A percentile compares a stretch with the other conserved stretches of the same genome.
phyloP scores from a whole-genome alignment of 1,140 invertebrate species.

The Atta colombica region DNA sequence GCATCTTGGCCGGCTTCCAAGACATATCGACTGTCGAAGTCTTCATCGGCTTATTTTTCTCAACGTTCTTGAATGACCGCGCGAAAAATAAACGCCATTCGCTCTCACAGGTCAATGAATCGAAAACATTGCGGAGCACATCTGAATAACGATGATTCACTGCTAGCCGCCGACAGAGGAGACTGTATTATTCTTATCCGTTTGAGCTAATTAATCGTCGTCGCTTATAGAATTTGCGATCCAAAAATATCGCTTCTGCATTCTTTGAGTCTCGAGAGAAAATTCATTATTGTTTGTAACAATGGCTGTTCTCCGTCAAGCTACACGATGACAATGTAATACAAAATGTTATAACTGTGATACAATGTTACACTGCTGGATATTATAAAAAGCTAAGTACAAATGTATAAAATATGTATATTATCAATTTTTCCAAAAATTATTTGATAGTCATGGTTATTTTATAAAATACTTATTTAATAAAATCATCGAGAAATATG shows the following conservation, averaged over 20 bases:
- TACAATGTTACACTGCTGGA: no score
- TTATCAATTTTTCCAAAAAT: no score
- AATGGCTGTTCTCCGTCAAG: no score
- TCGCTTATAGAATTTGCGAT: neutral
- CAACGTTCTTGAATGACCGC: slow-evolving; percentile 50
- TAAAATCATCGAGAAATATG: no score
- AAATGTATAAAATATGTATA: no score
- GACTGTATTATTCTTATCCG: neutral
- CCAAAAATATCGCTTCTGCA: neutral
- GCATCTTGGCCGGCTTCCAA: slow-evolving; percentile 34
- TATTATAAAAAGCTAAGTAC: no score
- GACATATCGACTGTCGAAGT: slow-evolving; percentile 14
- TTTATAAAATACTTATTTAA: no score
- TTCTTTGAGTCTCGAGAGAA: neutral
- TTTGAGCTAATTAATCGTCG: slow-evolving; percentile 20
- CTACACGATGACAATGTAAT: no score
- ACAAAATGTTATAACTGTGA: no score
- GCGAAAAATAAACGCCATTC: slow-evolving; percentile 42
- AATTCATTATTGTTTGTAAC: neutral
- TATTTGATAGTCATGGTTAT: no score
- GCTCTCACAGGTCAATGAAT: slow-evolving; percentile 48
- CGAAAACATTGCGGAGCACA: slow-evolving; percentile 35
- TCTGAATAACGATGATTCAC: slow-evolving; percentile 50
- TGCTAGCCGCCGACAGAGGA: neutral
- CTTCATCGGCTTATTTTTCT: slow-evolving; percentile 57